Evolutionary conservation across 2,888 invertebrate genomes (phyloP), one percentile per base, ranked within the genome.

Genomic region (Erannis defoliaria): DNA sequence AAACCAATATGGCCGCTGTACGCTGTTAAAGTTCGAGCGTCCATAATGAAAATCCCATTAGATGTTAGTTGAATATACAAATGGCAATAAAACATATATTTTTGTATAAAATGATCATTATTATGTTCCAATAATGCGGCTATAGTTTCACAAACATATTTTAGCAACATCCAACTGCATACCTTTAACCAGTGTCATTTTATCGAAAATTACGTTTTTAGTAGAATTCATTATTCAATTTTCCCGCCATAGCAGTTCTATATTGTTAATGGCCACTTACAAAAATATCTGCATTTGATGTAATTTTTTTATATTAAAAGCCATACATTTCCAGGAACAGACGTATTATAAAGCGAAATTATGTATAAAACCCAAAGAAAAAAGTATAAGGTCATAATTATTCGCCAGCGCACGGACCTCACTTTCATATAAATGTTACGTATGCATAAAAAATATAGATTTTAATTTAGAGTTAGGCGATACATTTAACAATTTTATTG

Each of bases 361-460:
- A 12, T 42, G 2, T 37, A 33, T 12, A 16, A n/a, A 45, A 23
- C n/a, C 49, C 21, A 49, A 49, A 33, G 33, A 49, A 21, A 19
- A n/a, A 42, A 14, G 16, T 31, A 38, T 33, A 42, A 18, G 43
- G 38, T 45, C 35, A 33, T 37, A 40, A 49, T 31, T 48, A 5
- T 4, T 33, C 14, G 38, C 35, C 55, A 62, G 50, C 26, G 46
- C 48, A 37, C 42, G 38, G 66, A 59, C 66, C 66, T 67, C 66
- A 67, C 64, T 64, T 64, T 64, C n/a, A n/a, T n/a, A n/a, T n/a
- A n/a, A n/a, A n/a, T 45, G 16, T 40, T 62, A 16, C 19, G 56
- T 55, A 46, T 45, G 42, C 51, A 55, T 58, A 54, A 26, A 60
- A 29, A 42, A 33, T 51, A 26, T 53, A 53, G 40, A 43, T 29